A percentile compares a stretch with the other conserved stretches of the same genome.
These are phyloP conservation scores for Xanthostigma xanthostigma DNA, from an alignment of 2,888 invertebrate genomes.

Conservation along the genomic window DNA sequence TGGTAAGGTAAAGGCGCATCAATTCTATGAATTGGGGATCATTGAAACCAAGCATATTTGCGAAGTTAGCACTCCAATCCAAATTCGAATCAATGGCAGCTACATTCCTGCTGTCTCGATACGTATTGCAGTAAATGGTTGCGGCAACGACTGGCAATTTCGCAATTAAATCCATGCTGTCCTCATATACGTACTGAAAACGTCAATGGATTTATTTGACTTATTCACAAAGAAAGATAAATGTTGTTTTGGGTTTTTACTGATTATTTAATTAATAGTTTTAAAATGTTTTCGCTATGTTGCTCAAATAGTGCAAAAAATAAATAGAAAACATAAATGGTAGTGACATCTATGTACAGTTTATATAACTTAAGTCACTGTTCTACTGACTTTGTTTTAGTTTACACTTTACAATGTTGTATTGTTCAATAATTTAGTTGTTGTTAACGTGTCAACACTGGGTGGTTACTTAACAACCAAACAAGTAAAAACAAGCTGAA, in stretches of 20 bases:
- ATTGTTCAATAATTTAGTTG: too few relatives aligned
- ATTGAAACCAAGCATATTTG: conserved; percentile 81
- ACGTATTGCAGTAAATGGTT: conserved; percentile 83
- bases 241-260: too few relatives aligned
- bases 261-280: conserved; percentile 3
- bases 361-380: too few relatives aligned
- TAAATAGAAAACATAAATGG: neutral
- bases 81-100: conserved; percentile 77
- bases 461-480: too few relatives aligned
- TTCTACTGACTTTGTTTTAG: too few relatives aligned
- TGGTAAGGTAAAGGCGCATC: conserved; percentile 84
- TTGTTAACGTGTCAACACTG: too few relatives aligned
- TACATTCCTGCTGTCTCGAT: conserved; percentile 69
- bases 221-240: neutral
- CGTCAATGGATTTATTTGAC: conserved; percentile 4
- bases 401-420: too few relatives aligned
- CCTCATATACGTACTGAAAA: conserved; percentile 64
- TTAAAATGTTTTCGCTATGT: neutral
- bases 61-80: conserved; percentile 90
- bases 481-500: too few relatives aligned
- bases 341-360: neutral
- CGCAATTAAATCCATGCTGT: conserved; percentile 88
- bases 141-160: conserved; percentile 89
- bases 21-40: conserved; percentile 74
- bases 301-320: conserved; percentile 1